Conservation (phyloP, 2,797 vertebrate species). For the Oreonectes daqikongensis region DNA sequence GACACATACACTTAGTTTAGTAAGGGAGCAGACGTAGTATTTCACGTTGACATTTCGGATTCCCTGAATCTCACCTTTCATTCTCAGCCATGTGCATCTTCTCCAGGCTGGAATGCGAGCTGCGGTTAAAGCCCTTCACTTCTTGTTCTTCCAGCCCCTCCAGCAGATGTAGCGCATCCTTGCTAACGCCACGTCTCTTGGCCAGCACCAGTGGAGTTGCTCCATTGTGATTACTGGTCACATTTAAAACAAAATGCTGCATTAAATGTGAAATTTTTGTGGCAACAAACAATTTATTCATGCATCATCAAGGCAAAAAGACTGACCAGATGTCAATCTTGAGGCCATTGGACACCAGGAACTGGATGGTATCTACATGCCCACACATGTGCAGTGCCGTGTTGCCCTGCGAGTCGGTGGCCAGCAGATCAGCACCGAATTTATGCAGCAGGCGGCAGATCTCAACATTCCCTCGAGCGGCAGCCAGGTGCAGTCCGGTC, state of each 20-base stretch:
- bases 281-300: neutral
- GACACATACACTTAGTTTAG: no score
- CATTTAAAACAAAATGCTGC: neutral
- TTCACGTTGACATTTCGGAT: no score
- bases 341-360: conserved; percentile 86
- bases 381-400: conserved; percentile 87
- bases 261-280: neutral
- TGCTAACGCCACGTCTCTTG: conserved; percentile 85
- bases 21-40: no score
- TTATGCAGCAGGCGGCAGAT: conserved; percentile 85
- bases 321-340: conserved; percentile 89
- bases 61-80: conserved; percentile 74
- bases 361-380: conserved; percentile 87
- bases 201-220: conserved; percentile 86
- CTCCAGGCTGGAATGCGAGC: conserved; percentile 84
- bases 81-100: conserved; percentile 85
- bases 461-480: conserved; percentile 84
- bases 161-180: conserved; percentile 80
- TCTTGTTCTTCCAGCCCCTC: conserved; percentile 74
- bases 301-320: neutral
- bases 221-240: conserved; percentile 85
- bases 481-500: conserved; percentile 83
- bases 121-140: conserved; percentile 86
- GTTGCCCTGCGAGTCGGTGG: conserved; percentile 87
- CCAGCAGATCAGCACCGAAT: conserved; percentile 84